Conservation (phyloP, 64 coral and sea anemone genomes). For the Montipora capricornis region DNA sequence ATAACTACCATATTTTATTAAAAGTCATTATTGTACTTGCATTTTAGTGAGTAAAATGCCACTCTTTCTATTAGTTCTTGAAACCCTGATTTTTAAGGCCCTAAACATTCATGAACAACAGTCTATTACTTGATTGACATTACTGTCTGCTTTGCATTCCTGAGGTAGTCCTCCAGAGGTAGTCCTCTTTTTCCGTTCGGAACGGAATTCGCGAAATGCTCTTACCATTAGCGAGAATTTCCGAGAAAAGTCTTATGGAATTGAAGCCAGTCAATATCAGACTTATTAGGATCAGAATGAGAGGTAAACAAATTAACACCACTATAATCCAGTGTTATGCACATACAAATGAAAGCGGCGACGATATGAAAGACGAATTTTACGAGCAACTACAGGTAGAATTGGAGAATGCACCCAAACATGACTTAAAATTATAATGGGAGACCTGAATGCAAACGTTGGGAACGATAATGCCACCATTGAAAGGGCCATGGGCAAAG, state of each 20-base stretch:
- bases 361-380: slow-evolving; percentile 26
- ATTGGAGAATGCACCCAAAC: not conserved
- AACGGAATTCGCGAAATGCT: no score
- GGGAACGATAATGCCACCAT: slow-evolving; percentile 4
- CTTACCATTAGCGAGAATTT: not conserved
- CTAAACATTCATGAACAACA: no score
- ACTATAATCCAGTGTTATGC: slow-evolving; percentile 30
- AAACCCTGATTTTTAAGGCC: no score
- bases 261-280: slow-evolving; percentile 37
- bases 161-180: not conserved
- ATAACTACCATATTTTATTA: no score
- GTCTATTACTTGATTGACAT: no score
- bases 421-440: not conserved
- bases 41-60: no score
- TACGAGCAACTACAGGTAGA: not conserved
- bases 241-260: slow-evolving; percentile 23
- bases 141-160: no score
- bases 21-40: no score
- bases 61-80: no score
- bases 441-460: not conserved
- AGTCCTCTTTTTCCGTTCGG: no score
- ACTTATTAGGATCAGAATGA: slow-evolving; percentile 17
- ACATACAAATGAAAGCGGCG: not conserved
- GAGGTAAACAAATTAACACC: slow-evolving; percentile 25
- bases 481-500: slow-evolving; percentile 24